These are phyloP conservation scores for Herpetotheres cachinnans DNA, from an alignment of 2,113 vertebrate species.

Conservation along the genomic window DNA sequence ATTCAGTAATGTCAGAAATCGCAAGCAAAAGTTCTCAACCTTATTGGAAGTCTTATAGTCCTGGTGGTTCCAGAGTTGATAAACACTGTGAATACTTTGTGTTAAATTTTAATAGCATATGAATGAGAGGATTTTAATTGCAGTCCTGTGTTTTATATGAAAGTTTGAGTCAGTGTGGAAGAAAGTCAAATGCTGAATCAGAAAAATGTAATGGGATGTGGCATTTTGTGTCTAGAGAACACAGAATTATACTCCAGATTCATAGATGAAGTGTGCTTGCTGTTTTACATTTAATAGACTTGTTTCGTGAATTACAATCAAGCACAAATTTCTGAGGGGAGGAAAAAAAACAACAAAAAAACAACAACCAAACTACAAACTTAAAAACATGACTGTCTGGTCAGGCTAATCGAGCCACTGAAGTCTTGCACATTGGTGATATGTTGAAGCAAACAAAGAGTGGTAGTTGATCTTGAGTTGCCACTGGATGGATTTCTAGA, in stretches of 20 bases:
- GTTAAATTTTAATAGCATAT: not conserved
- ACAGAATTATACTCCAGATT: not conserved
- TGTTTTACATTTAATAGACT: not conserved
- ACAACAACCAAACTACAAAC: too few species aligned
- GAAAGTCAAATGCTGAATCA: not conserved
- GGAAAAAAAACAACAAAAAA: not conserved
- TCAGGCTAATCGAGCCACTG: not conserved
- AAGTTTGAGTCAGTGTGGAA: not conserved
- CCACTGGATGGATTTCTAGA: not conserved
- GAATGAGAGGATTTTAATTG: not conserved
- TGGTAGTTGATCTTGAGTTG: not conserved
- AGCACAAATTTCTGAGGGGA: not conserved
- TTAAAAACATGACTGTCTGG: not conserved
- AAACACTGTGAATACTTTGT: not conserved
- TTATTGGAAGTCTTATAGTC: not conserved
- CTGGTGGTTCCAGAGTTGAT: not conserved
- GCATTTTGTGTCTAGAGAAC: not conserved
- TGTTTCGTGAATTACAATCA: not conserved
- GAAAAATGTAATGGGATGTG: not conserved
- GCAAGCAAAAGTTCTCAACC: not conserved
- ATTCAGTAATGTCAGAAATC: not conserved
- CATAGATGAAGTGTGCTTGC: not conserved
- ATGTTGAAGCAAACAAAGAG: not conserved
- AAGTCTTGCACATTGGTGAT: not conserved
- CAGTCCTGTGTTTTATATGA: not conserved